These are phyloP conservation scores for Leptopilina myrica DNA, from an alignment of 2,888 invertebrate genomes.

Conservation along the genomic window DNA sequence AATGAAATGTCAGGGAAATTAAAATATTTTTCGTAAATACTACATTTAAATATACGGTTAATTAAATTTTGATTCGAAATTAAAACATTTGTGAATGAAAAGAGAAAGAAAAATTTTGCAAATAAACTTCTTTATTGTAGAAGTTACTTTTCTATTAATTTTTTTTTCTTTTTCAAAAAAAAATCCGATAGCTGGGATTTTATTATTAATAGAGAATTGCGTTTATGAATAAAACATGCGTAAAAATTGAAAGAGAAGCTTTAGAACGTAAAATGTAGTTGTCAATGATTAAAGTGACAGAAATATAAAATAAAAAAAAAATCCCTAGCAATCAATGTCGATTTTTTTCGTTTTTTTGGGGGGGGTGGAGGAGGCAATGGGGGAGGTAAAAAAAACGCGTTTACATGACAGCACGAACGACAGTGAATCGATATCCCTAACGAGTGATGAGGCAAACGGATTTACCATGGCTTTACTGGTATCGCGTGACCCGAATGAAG, in stretches of 20 bases:
- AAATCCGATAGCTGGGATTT: too few relatives aligned
- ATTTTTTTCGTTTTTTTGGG: neutral
- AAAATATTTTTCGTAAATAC: too few relatives aligned
- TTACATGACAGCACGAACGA: slow-evolving; percentile 36
- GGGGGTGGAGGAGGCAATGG: too few relatives aligned
- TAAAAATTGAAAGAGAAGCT: neutral
- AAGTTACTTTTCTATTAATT: too few relatives aligned
- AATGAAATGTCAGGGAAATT: too few relatives aligned
- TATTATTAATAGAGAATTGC: too few relatives aligned
- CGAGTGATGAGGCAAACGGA: slow-evolving; percentile 50
- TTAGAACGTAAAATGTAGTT: slow-evolving; percentile 19
- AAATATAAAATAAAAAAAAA: slow-evolving; percentile 11
- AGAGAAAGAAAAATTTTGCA: too few relatives aligned
- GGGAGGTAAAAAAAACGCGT: slow-evolving; percentile 6
- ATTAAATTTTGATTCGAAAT: too few relatives aligned
- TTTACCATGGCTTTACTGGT: slow-evolving; percentile 50
- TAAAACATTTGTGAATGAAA: too few relatives aligned
- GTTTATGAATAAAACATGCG: neutral
- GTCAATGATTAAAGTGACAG: slow-evolving; percentile 31
- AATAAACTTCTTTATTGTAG: too few relatives aligned
- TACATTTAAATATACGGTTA: too few relatives aligned
- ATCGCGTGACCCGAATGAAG: slow-evolving; percentile 56
- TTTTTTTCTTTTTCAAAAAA: too few relatives aligned
- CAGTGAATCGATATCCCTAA: slow-evolving; percentile 54
- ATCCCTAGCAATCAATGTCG: neutral